Base-by-base conservation (phyloP, 2,888 invertebrate species). In the Deroplatys truncata region DNA sequence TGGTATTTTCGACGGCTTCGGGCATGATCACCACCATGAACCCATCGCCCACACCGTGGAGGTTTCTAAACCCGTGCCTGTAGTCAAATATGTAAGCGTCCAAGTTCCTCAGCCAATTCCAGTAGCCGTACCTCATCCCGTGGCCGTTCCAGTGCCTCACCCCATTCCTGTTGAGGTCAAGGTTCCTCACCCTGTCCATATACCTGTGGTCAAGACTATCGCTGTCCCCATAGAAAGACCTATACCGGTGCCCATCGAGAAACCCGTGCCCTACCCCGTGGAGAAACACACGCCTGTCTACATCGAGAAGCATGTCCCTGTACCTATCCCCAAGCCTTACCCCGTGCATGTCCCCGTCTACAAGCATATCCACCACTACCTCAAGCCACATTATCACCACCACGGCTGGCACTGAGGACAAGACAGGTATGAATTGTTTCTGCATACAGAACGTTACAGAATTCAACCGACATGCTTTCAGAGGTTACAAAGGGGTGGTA, bases 41-140 rank as follows among this genome's bases (percentile, higher is more conserved):
- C 88, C 86, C 9, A 35, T 87, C 2, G 35, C 87, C 1, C 86
- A 85, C 49, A 29, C 35, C 84, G 86, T 89, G 7, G n/a, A 31
- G 8, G 83, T 89, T 15, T 83, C 89, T 4, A 85, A 90, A 10
- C 88, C 90, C 20, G 90, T 90, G 5, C 90, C 90, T 49, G 89
- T 90, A 10, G 89, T 90, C 87, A 90, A 88, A 84, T 89, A 90
- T 85, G 84, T 90, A n/a, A 93, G 93, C 20, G 88, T 90, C 72
- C 88, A 88, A 56, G 88, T 90, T 8, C 89, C 90, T 2, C 87
- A 89, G 85, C 90, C 91, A 1, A 85, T 88, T 28, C 89, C 90
- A 1, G 90, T 90, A 20, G 84, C 89, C 28, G 90, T 90, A 9
- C 90, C 89, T 15, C 90, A 90, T 29, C 90, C 90, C 31, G 89